phyloP scores from a whole-genome alignment of 2,888 invertebrate species.

The Lasioglossum morio region DNA sequence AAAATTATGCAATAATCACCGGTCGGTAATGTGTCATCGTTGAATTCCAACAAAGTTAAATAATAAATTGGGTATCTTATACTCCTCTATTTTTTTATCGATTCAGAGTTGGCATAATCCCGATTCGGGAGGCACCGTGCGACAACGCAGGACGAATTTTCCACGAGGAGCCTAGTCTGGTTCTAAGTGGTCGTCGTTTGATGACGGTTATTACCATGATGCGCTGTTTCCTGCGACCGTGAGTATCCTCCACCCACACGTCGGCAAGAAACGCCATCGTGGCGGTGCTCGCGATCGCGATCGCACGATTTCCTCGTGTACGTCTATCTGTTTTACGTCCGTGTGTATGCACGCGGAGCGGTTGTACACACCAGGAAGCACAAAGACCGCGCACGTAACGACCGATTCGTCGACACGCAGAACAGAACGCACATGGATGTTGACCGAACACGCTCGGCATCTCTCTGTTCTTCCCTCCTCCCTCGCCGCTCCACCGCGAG shows the following conservation, averaged over 20 bases:
- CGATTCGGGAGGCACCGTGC: not conserved
- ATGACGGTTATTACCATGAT: conserved; percentile 84
- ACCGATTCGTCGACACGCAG: conserved; percentile 55
- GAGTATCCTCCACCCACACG: conserved; percentile 77
- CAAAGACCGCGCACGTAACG: conserved; percentile 60
- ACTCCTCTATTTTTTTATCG: not conserved
- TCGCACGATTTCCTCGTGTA: conserved; percentile 2
- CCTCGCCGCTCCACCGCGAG: conserved; percentile 10
- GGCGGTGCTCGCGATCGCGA: conserved; percentile 13
- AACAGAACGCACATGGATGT: conserved; percentile 19
- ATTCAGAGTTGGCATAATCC: not conserved
- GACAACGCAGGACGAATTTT: conserved; percentile 68
- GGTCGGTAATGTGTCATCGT: no score
- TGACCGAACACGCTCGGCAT: conserved; percentile 24
- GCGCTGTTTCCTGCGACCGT: conserved; percentile 84
- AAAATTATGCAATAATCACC: no score
- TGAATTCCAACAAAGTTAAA: no score
- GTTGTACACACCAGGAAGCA: conserved; percentile 27
- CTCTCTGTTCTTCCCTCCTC: conserved; percentile 22
- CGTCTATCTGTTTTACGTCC: not conserved
- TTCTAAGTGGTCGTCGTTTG: conserved; percentile 83
- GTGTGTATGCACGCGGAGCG: not conserved
- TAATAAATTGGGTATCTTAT: no score
- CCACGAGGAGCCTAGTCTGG: conserved; percentile 74
- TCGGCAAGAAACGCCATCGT: conserved; percentile 32